phyloP scores from a whole-genome alignment of 2,113 vertebrate genomes.

The Formicarius rufipectus region DNA sequence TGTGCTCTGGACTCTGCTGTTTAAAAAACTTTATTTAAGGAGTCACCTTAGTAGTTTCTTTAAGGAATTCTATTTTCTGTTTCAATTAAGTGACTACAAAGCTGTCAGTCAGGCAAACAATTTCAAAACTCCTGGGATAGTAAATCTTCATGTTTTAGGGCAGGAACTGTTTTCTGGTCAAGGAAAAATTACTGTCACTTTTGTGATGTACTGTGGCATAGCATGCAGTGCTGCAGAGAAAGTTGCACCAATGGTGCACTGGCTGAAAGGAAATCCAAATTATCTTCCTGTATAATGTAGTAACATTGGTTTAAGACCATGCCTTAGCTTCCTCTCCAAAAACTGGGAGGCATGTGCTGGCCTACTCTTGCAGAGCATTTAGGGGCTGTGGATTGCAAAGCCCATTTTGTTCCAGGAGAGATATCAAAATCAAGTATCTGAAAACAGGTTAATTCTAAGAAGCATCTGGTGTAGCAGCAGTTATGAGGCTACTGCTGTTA shows the following conservation, averaged over 20 bases:
- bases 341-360: neutral
- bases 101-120: neutral
- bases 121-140: neutral
- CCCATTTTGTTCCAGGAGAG: neutral
- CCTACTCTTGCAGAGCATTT: neutral
- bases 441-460: slow-evolving; percentile 27
- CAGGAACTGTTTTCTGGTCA: neutral
- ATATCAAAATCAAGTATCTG: neutral
- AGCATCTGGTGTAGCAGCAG: slow-evolving; percentile 27
- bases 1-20: neutral
- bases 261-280: neutral
- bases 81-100: neutral
- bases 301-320: neutral
- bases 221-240: neutral
- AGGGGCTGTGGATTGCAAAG: neutral
- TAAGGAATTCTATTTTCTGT: neutral
- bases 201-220: fast-evolving
- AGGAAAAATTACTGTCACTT: neutral
- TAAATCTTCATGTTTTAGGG: neutral
- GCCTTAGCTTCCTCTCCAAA: neutral
- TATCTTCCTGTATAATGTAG: neutral
- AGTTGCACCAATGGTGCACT: too few relatives aligned
- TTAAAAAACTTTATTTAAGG: neutral
- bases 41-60: neutral
- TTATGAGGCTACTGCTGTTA: neutral